These are phyloP conservation scores for Ectropis grisescens DNA, from an alignment of 1,140 invertebrate species.

Conservation along the genomic window DNA sequence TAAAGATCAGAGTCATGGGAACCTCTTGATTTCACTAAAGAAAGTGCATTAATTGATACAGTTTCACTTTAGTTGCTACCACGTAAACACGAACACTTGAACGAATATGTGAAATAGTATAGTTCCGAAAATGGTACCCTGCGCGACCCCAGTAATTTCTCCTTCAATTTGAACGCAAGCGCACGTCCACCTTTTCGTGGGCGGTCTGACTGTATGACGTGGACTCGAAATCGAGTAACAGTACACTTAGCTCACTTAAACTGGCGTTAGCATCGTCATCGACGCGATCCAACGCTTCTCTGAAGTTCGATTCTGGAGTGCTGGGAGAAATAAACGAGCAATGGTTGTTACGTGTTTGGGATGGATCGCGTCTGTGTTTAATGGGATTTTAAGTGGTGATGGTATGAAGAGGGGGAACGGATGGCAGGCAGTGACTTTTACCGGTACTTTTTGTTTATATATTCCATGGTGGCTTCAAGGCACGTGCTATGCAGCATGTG, in stretches of 20 bases:
- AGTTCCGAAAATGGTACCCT: constrained; percentile 23
- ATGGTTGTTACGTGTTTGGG: constrained; percentile 16
- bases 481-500: constrained; percentile 34
- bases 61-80: too few relatives aligned
- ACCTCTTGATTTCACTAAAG: constrained; percentile 19
- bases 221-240: constrained; percentile 34
- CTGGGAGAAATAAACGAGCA: constrained; percentile 9
- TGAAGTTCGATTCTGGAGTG: too few relatives aligned
- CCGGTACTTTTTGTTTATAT: constrained; percentile 32
- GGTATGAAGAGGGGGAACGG: constrained; percentile 29
- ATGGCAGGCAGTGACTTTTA: too few relatives aligned
- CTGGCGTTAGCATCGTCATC: constrained; percentile 9
- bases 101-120: constrained; percentile 6
- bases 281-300: constrained; percentile 31
- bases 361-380: constrained; percentile 6
- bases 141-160: constrained; percentile 31
- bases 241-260: constrained; percentile 17
- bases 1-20: too few relatives aligned
- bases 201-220: constrained; percentile 53
- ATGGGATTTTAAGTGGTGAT: constrained; percentile 19
- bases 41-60: constrained; percentile 10
- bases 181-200: constrained; percentile 47
- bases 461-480: constrained; percentile 19
- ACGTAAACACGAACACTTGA: too few relatives aligned
- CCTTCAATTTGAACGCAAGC: constrained; percentile 21